Conservation (phyloP, 2,888 invertebrate species). For the Nymphalis c-album region DNA sequence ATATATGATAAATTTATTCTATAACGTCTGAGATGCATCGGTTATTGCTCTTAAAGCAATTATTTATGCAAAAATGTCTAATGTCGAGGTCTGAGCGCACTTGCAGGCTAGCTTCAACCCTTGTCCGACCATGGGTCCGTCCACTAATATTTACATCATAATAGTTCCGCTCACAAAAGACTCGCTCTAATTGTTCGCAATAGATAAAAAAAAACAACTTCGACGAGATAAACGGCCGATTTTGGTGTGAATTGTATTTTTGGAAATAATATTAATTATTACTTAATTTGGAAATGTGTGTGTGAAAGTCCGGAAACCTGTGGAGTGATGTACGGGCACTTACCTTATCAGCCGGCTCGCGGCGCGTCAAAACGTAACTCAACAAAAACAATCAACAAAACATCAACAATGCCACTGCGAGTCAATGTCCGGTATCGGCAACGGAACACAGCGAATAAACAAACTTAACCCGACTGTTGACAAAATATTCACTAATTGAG, state of each 20-base stretch:
- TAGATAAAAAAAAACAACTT: slow-evolving; percentile 42
- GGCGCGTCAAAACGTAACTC: slow-evolving; percentile 61
- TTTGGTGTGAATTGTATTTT: slow-evolving; percentile 10
- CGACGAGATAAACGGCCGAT: slow-evolving; percentile 25
- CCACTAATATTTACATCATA: slow-evolving; percentile 64
- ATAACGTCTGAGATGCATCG: slow-evolving; percentile 51
- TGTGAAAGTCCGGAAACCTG: neutral
- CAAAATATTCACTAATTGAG: slow-evolving; percentile 55
- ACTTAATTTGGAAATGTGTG: neutral
- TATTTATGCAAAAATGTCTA: slow-evolving; percentile 73
- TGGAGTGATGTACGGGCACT: slow-evolving; percentile 40
- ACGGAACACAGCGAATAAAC: slow-evolving; percentile 53
- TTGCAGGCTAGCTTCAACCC: slow-evolving; percentile 64
- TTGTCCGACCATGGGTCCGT: slow-evolving; percentile 44
- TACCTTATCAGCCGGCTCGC: slow-evolving; percentile 56
- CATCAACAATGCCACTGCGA: slow-evolving; percentile 69
- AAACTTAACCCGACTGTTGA: slow-evolving; percentile 52
- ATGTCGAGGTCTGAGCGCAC: slow-evolving; percentile 55
- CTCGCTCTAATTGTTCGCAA: slow-evolving; percentile 56
- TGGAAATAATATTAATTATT: neutral
- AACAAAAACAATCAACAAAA: slow-evolving; percentile 58
- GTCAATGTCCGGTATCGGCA: slow-evolving; percentile 60
- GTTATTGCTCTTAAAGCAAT: slow-evolving; percentile 50
- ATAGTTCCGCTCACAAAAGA: slow-evolving; percentile 52
- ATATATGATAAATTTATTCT: slow-evolving; percentile 23